Conservation (phyloP, 2,113 vertebrate genomes). For the Cynoglossus semilaevis region DNA sequence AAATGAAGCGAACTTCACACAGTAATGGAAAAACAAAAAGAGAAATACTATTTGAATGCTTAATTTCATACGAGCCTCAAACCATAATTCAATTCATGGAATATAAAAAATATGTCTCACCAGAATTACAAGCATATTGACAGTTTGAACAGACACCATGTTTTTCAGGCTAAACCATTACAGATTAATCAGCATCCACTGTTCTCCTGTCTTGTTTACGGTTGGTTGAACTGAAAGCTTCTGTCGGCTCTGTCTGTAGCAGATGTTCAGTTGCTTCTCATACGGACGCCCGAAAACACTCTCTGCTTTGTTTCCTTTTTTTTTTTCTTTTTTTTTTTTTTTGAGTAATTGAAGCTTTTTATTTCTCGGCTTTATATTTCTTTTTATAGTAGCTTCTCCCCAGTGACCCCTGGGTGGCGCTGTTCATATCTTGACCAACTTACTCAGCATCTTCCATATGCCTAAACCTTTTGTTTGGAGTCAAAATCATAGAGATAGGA, state of each 20-base stretch:
- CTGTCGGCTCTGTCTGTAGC: slow-evolving; percentile 31
- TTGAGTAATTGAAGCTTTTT: slow-evolving; percentile 18
- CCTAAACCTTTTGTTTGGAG: too few relatives aligned
- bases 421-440: slow-evolving; percentile 27
- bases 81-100: neutral
- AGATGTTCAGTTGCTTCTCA: slow-evolving; percentile 32
- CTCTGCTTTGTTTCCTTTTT: slow-evolving; percentile 34
- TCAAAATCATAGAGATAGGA: neutral
- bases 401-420: neutral
- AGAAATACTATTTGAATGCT: too few relatives aligned
- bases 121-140: slow-evolving; percentile 1
- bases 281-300: slow-evolving; percentile 24
- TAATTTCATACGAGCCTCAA: too few relatives aligned
- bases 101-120: neutral
- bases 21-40: too few relatives aligned
- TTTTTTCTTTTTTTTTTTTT: too few relatives aligned
- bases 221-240: slow-evolving; percentile 32
- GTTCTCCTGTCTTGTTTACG: slow-evolving; percentile 20
- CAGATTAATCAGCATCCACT: slow-evolving; percentile 36
- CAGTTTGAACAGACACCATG: slow-evolving; percentile 17
- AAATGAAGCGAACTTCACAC: too few relatives aligned
- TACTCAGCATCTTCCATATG: slow-evolving; percentile 3
- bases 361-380: slow-evolving; percentile 12
- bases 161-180: slow-evolving; percentile 31
- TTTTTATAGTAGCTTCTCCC: slow-evolving; percentile 15